Evolutionary conservation across 1,140 invertebrate species (phyloP).

Genomic region (Laodelphax striatellus): DNA sequence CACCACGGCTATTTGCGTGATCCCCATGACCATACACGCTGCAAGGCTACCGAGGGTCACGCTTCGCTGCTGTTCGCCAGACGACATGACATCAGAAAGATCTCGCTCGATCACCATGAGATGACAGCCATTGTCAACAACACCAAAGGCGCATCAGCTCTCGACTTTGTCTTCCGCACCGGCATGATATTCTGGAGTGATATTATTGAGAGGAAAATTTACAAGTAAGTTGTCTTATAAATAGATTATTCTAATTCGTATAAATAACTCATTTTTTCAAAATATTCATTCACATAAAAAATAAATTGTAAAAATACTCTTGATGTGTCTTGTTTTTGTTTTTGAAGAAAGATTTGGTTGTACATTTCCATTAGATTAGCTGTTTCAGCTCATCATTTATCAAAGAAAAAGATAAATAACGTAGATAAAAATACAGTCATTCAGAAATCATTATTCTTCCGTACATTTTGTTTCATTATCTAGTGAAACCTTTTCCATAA

Average conservation of each 20-base stretch:
- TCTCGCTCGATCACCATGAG: slow-evolving; percentile 64
- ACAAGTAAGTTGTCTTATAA: slow-evolving; percentile 22
- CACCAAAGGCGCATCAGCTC: slow-evolving; percentile 72
- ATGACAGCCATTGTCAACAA: slow-evolving; percentile 76
- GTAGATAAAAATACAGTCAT: too few species aligned
- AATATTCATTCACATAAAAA: neutral
- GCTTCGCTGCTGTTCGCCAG: slow-evolving; percentile 75
- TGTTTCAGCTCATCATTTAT: neutral
- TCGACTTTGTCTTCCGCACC: slow-evolving; percentile 75
- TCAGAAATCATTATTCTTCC: too few species aligned
- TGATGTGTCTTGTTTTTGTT: too few species aligned
- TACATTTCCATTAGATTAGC: too few species aligned
- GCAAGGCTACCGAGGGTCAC: slow-evolving; percentile 63
- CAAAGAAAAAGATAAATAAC: too few species aligned
- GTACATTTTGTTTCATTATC: too few species aligned
- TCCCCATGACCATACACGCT: slow-evolving; percentile 67
- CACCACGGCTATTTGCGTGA: slow-evolving; percentile 74
- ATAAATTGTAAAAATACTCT: too few species aligned
- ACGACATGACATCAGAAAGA: slow-evolving; percentile 69
- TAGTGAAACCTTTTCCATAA: too few species aligned
- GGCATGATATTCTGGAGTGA: slow-evolving; percentile 79
- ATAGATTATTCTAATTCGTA: slow-evolving; percentile 47
- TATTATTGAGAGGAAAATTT: slow-evolving; percentile 50
- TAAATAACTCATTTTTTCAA: slow-evolving; percentile 23
- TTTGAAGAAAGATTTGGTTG: too few species aligned